Percentiles rank a stretch among this genome's conserved stretches.
These are phyloP conservation scores for Pithys albifrons DNA, from an alignment of 2,113 vertebrate genomes.

Conservation along the genomic window DNA sequence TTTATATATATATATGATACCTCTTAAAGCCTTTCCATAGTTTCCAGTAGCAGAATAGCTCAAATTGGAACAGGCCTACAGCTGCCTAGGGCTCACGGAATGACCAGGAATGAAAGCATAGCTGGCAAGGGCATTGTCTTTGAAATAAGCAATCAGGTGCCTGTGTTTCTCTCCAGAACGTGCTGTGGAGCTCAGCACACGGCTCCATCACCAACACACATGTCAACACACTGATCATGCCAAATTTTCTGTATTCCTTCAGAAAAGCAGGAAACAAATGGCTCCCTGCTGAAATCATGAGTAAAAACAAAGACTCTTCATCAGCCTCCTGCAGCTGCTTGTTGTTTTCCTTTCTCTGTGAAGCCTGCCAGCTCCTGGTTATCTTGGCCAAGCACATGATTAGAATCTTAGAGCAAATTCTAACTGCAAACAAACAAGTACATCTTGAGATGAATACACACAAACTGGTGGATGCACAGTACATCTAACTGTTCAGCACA, in stretches of 20 bases:
- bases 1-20: neutral
- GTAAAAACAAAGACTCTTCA: conserved; percentile 57
- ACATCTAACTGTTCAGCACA: neutral
- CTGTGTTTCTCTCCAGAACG: neutral
- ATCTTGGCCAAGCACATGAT: conserved; percentile 46
- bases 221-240: neutral
- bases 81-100: neutral
- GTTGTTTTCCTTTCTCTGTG: conserved; percentile 43
- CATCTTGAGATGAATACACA: neutral
- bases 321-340: conserved; percentile 60
- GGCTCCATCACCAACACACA: neutral
- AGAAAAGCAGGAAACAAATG: neutral
- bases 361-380: conserved; percentile 39
- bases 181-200: neutral
- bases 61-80: neutral
- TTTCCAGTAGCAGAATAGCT: conserved; percentile 5
- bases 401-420: conserved; percentile 32
- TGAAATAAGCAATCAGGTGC: neutral
- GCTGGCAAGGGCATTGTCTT: neutral
- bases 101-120: neutral
- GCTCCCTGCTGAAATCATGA: conserved; percentile 35
- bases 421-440: conserved; percentile 46
- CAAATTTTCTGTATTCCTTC: neutral
- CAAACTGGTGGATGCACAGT: neutral
- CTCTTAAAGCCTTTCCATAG: neutral